Conservation (phyloP, 1,140 invertebrate species). For the Lepidurus couesii region DNA sequence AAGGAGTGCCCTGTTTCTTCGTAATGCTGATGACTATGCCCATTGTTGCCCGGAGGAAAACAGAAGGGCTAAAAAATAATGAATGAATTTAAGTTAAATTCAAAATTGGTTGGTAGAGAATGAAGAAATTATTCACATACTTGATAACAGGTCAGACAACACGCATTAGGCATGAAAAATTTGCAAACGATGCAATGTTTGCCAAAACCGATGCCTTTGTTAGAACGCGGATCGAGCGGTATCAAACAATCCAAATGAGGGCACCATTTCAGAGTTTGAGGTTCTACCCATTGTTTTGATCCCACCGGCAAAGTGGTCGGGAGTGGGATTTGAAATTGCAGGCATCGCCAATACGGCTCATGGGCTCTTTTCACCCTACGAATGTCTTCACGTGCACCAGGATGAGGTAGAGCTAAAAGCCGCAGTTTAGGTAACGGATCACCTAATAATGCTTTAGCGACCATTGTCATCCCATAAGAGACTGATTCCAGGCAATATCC, state of each 20-base stretch:
- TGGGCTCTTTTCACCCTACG: neutral
- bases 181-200: conserved; percentile 61
- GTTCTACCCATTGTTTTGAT: neutral
- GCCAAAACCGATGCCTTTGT: conserved; percentile 50
- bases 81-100: neutral
- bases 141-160: conserved; percentile 68
- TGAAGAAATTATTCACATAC: conserved; percentile 40
- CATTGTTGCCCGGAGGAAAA: conserved; percentile 45
- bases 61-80: neutral
- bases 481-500: conserved; percentile 85
- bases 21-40: conserved; percentile 69
- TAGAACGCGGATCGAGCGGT: conserved; percentile 46
- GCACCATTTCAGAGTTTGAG: conserved; percentile 56
- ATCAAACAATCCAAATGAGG: conserved; percentile 61
- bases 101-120: neutral
- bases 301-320: no score
- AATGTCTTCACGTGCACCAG: neutral
- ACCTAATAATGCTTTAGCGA: conserved; percentile 76
- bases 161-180: conserved; percentile 69
- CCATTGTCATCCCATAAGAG: conserved; percentile 75
- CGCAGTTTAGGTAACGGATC: conserved; percentile 60
- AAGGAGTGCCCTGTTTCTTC: conserved; percentile 58
- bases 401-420: neutral
- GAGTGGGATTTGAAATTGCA: neutral
- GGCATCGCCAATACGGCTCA: neutral